Evolutionary conservation across 2,797 vertebrate genomes (phyloP).

Genomic region (Chiloscyllium punctatum): DNA sequence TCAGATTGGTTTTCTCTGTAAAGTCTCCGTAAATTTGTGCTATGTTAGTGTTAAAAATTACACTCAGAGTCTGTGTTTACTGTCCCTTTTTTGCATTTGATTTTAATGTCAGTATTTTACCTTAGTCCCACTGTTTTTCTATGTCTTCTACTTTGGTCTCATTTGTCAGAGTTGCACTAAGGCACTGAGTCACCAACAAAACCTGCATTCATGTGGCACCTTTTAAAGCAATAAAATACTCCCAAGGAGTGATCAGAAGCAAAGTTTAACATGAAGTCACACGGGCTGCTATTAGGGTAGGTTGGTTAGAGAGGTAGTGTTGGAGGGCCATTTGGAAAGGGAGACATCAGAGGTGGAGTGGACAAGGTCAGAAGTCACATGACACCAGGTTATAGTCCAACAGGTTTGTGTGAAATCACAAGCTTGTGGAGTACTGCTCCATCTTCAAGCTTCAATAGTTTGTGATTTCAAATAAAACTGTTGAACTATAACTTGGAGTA

Average conservation of each 20-base stretch:
- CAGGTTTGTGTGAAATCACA: no score
- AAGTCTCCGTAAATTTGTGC: neutral
- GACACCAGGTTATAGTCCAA: no score
- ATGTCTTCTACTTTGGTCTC: neutral
- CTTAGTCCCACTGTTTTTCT: neutral
- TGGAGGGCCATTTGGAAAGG: no score
- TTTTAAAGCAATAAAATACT: neutral
- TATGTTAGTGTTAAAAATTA: neutral
- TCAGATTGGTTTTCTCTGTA: neutral
- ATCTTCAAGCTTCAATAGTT: no score
- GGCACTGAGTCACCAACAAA: neutral
- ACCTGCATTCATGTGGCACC: neutral
- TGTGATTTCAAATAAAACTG: no score
- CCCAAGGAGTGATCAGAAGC: neutral
- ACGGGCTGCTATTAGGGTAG: neutral
- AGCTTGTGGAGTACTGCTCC: no score
- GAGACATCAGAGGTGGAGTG: no score
- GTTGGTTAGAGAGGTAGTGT: neutral
- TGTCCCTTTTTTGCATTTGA: neutral
- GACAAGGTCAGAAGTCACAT: no score
- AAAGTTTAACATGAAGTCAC: neutral
- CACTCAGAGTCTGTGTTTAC: neutral
- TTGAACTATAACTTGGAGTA: no score
- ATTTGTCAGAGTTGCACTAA: no score
- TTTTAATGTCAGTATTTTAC: neutral